Evolutionary conservation across 1,140 invertebrate species (phyloP).

Genomic region (Eulimnadia texana): DNA sequence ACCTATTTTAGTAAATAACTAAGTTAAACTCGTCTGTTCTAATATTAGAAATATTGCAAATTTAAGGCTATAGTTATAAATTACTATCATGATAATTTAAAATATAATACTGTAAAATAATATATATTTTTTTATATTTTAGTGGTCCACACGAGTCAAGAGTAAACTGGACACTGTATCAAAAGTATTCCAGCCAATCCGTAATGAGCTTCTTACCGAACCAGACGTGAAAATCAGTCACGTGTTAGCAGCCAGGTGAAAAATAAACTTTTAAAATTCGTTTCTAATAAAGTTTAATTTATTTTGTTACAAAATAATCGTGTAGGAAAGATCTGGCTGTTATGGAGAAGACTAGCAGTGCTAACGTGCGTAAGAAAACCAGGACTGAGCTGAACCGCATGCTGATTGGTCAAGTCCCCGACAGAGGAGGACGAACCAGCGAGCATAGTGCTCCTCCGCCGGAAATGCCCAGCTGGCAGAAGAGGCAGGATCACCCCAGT

Average conservation of each 20-base stretch:
- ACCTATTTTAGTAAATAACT: too few relatives aligned
- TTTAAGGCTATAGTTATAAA: too few relatives aligned
- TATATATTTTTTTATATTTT: constrained; percentile 20
- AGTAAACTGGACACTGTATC: constrained; percentile 55
- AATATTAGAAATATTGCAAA: too few relatives aligned
- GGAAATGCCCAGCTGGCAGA: constrained; percentile 88
- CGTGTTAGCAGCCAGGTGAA: constrained; percentile 49
- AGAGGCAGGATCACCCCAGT: constrained; percentile 32
- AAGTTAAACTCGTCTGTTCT: too few relatives aligned
- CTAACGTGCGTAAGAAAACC: background rate
- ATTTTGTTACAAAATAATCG: background rate
- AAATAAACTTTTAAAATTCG: too few relatives aligned
- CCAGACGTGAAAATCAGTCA: constrained; percentile 50
- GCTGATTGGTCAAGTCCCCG: constrained; percentile 28
- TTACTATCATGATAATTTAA: too few relatives aligned
- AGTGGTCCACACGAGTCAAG: constrained; percentile 75
- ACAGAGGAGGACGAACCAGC: constrained; percentile 74
- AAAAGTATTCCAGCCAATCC: constrained; percentile 47
- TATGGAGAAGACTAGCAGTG: background rate
- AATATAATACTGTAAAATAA: too few relatives aligned
- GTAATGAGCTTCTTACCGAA: constrained; percentile 43
- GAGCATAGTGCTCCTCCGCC: constrained; percentile 82
- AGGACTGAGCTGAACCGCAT: background rate
- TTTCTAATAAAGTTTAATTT: background rate
- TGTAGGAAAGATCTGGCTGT: background rate